Conservation (phyloP, 2,888 invertebrate species). For the Hylaea fasciaria region DNA sequence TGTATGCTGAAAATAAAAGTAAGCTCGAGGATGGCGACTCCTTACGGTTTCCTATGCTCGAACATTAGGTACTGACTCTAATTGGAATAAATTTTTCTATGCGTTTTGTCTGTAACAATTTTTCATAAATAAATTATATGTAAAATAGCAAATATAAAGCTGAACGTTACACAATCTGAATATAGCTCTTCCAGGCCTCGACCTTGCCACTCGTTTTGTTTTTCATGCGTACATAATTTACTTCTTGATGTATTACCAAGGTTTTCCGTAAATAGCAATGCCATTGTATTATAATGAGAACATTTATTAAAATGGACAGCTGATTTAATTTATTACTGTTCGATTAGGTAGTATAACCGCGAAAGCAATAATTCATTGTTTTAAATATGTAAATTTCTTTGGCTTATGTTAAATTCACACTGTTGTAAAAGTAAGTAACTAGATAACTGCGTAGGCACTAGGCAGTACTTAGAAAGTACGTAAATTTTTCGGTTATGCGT, state of each 20-base stretch:
- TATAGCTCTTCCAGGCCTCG: constrained; percentile 31
- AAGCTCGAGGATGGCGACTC: no score
- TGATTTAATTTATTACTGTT: constrained; percentile 15
- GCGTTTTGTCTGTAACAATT: no score
- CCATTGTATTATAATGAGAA: constrained; percentile 51
- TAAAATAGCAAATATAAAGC: not conserved
- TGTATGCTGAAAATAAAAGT: no score
- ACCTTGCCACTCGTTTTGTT: constrained; percentile 28
- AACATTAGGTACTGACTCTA: no score
- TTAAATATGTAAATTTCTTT: not conserved
- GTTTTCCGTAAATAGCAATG: constrained; percentile 37
- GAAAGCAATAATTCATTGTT: not conserved
- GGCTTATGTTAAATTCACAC: not conserved
- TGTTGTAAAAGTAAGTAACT: no score
- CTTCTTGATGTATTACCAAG: constrained; percentile 37
- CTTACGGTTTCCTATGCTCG: no score
- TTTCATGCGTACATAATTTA: constrained; percentile 38
- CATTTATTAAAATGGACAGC: constrained; percentile 16
- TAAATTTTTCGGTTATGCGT: constrained; percentile 1
- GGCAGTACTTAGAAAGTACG: no score
- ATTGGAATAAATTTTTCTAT: no score
- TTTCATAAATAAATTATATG: not conserved
- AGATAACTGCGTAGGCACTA: not conserved
- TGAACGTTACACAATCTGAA: constrained; percentile 13
- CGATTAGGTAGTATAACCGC: constrained; percentile 15